Conservation (phyloP, 2,797 vertebrate genomes). For the Micromesistius poutassou region DNA sequence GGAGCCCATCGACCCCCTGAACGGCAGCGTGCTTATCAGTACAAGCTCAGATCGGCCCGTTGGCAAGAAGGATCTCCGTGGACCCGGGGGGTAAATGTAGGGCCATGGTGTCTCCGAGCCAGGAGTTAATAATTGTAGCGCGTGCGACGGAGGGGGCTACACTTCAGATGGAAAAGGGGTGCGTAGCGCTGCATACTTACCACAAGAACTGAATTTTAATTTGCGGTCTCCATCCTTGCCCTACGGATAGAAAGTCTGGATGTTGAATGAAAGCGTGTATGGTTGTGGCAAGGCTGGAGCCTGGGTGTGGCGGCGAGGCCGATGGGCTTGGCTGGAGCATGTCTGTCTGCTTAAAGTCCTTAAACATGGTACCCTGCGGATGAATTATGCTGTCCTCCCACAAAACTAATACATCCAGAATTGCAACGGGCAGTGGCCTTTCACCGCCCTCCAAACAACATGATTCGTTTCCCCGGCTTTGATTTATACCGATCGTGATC, state of each 20-base stretch:
- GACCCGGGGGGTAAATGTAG: constrained; percentile 55
- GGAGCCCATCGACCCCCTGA: neutral
- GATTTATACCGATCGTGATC: constrained; percentile 5
- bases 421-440: neutral
- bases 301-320: neutral
- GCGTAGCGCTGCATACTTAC: constrained; percentile 15
- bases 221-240: constrained; percentile 20
- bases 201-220: constrained; percentile 37
- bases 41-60: constrained; percentile 58
- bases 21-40: constrained; percentile 45
- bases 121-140: constrained; percentile 66
- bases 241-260: neutral
- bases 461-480: neutral
- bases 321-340: neutral
- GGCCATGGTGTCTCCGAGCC: constrained; percentile 55
- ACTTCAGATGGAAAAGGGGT: constrained; percentile 23
- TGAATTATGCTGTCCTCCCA: neutral
- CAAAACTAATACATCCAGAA: neutral
- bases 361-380: neutral
- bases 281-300: constrained; percentile 7
- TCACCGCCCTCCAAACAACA: neutral
- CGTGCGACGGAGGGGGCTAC: constrained; percentile 34
- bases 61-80: constrained; percentile 65
- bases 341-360: neutral
- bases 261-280: constrained; percentile 38